Conservation (phyloP, 2,888 invertebrate genomes). For the Drosophila diplacantha region DNA sequence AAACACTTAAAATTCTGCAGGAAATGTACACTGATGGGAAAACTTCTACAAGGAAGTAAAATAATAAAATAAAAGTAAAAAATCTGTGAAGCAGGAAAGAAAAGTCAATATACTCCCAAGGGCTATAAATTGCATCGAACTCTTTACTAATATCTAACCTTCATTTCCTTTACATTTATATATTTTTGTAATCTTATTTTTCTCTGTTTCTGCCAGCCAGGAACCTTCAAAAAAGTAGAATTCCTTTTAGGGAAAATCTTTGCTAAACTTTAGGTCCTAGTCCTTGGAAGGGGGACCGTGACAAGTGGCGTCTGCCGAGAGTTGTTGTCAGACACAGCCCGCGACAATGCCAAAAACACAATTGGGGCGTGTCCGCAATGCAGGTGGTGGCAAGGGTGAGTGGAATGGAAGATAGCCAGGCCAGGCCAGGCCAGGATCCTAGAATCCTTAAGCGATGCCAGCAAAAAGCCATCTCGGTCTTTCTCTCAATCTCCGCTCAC, state of each 20-base stretch:
- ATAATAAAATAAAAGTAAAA: background rate
- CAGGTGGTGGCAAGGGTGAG: slow-evolving; percentile 10
- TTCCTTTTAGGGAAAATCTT: background rate
- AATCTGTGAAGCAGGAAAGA: background rate
- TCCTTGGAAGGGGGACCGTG: slow-evolving; percentile 16
- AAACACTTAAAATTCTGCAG: slow-evolving; percentile 41
- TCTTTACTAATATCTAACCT: background rate
- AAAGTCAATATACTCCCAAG: background rate
- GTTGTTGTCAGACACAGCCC: slow-evolving; percentile 65
- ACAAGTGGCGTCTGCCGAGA: slow-evolving; percentile 64
- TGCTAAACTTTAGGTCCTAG: slow-evolving; percentile 23
- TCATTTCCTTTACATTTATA: too few relatives aligned
- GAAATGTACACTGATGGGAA: slow-evolving; percentile 9
- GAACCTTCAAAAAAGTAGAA: background rate
- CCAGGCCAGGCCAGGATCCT: slow-evolving; percentile 5
- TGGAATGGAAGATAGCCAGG: slow-evolving; percentile 3
- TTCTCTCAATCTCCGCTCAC: slow-evolving; percentile 11
- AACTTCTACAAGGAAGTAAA: background rate
- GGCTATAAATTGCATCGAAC: too few relatives aligned
- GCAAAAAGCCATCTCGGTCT: slow-evolving; percentile 15
- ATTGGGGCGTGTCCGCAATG: slow-evolving; percentile 66
- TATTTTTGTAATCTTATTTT: background rate
- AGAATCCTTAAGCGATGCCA: slow-evolving; percentile 31
- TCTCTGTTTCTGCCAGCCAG: background rate
- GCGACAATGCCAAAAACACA: slow-evolving; percentile 72